Conservation (phyloP, 2,113 vertebrate species). For the Laticauda colubrina region DNA sequence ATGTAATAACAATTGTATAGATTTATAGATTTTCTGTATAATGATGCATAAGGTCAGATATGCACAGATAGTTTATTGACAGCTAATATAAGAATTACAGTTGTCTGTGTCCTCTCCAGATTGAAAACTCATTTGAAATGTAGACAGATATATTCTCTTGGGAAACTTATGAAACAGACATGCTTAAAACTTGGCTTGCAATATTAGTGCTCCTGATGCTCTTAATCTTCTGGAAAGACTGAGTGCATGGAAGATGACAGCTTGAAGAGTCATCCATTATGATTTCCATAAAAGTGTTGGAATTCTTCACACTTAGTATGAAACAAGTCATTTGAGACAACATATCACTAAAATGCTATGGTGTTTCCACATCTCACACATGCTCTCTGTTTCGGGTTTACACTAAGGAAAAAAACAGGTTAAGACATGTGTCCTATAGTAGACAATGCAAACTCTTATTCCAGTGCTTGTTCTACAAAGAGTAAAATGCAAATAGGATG, state of each 20-base stretch:
- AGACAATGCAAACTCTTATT: not conserved
- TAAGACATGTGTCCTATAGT: not conserved
- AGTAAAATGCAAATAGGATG: not conserved
- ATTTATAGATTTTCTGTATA: not conserved
- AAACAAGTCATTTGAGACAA: not conserved
- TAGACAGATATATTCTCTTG: not conserved
- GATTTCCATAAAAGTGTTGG: not conserved
- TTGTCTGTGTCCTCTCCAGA: rapidly evolving
- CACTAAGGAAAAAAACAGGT: not conserved
- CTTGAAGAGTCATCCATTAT: not conserved
- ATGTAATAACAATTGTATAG: not conserved
- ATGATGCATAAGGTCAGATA: not conserved
- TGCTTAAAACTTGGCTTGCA: not conserved
- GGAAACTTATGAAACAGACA: conserved; percentile 8
- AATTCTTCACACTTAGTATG: not conserved
- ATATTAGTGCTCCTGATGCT: not conserved
- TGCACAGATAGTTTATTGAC: not conserved
- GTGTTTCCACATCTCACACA: not conserved
- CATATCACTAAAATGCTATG: not conserved
- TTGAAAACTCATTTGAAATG: not conserved
- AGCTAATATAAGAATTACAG: not conserved
- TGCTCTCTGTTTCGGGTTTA: not conserved
- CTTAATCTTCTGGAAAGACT: not conserved
- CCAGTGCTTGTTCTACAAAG: not conserved
- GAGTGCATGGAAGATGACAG: not conserved